These are phyloP conservation scores for Clarias macrocephalus DNA, from an alignment of 2,113 vertebrate genomes.

Conservation along the genomic window DNA sequence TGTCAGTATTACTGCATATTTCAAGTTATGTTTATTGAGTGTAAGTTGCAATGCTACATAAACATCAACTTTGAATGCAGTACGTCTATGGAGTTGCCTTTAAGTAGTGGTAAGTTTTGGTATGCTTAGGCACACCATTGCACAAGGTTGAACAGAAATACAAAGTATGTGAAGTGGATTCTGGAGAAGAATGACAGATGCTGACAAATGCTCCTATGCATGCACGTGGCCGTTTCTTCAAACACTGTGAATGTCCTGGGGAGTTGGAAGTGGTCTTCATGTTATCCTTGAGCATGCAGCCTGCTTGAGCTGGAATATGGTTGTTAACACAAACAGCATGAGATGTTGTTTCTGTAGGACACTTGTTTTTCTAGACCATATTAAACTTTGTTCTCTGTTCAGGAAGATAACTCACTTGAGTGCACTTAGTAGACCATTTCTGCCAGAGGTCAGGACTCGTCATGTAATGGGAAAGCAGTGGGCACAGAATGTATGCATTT, in stretches of 20 bases:
- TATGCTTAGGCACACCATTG: background rate
- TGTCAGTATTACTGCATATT: background rate
- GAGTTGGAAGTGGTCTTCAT: constrained; percentile 58
- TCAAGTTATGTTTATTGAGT: background rate
- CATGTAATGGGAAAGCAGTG: constrained; percentile 66
- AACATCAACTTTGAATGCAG: constrained; percentile 5
- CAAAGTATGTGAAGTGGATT: background rate
- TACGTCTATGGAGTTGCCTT: background rate
- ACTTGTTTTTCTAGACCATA: constrained; percentile 70
- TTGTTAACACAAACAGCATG: constrained; percentile 66
- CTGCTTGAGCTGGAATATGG: constrained; percentile 71
- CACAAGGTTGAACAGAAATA: background rate
- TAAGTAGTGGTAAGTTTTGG: background rate
- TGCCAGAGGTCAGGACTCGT: constrained; percentile 68
- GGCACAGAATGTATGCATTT: constrained; percentile 54
- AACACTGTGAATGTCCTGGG: constrained; percentile 52
- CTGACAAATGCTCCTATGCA: constrained; percentile 57
- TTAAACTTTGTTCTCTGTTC: constrained; percentile 67
- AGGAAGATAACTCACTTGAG: constrained; percentile 70
- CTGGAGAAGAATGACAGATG: constrained; percentile 21
- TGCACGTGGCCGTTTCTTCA: constrained; percentile 55
- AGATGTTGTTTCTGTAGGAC: constrained; percentile 67
- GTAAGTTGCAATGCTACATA: background rate
- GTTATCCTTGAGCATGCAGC: constrained; percentile 61
- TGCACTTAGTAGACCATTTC: constrained; percentile 65